phyloP scores from a whole-genome alignment of 2,888 invertebrate genomes.

The Allophyes oxyacanthae region DNA sequence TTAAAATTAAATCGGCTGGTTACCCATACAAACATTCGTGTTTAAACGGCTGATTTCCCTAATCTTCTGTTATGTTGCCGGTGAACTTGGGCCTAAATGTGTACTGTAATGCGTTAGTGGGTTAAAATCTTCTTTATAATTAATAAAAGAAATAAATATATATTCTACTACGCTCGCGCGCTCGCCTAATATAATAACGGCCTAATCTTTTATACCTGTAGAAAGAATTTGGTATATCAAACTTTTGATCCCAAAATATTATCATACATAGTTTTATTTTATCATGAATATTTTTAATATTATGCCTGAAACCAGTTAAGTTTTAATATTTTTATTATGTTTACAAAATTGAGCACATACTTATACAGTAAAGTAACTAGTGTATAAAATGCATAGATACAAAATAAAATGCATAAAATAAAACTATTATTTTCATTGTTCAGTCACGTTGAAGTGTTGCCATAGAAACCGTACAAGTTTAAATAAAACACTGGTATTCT shows the following conservation, averaged over 20 bases:
- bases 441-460: constrained; percentile 57
- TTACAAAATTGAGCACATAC: constrained; percentile 71
- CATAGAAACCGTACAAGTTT: constrained; percentile 40
- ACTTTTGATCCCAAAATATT: constrained; percentile 50
- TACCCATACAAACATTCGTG: no score
- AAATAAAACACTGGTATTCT: constrained; percentile 48
- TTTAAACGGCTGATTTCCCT: no score
- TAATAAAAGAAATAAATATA: constrained; percentile 30
- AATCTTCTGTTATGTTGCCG: no score
- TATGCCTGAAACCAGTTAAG: constrained; percentile 49
- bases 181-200: constrained; percentile 32
- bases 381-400: constrained; percentile 67
- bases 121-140: constrained; percentile 24
- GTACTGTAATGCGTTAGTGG: constrained; percentile 27
- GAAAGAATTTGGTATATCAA: constrained; percentile 50
- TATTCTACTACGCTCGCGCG: constrained; percentile 40
- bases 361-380: constrained; percentile 65
- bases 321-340: constrained; percentile 48
- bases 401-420: constrained; percentile 62
- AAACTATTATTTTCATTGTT: constrained; percentile 58
- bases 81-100: no score
- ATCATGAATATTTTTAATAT: constrained; percentile 47
- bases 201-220: constrained; percentile 27
- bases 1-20: no score
- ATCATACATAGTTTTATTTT: constrained; percentile 27